Evolutionary conservation across 1,140 invertebrate genomes (phyloP).

Genomic region (Rhopalosiphum maidis): DNA sequence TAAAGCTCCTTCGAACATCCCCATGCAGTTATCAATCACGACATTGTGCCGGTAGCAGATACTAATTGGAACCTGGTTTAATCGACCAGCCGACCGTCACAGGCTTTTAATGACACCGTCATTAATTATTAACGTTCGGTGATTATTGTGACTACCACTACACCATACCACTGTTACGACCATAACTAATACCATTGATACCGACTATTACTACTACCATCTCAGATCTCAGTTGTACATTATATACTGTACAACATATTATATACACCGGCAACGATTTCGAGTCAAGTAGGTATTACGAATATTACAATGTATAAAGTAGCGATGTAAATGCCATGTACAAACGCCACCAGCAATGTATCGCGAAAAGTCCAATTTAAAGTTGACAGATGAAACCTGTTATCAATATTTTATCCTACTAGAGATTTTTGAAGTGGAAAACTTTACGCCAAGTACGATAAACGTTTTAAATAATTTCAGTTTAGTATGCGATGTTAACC

Average conservation of each 20-base stretch:
- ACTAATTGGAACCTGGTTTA: slow-evolving; percentile 11
- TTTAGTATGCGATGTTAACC: background rate
- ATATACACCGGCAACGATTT: background rate
- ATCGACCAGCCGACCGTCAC: slow-evolving; percentile 1
- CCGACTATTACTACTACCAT: background rate
- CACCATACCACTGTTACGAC: background rate
- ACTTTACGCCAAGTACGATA: background rate
- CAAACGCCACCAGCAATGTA: background rate
- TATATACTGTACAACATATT: background rate
- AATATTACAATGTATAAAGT: background rate
- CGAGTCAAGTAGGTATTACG: background rate
- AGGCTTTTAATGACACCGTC: background rate
- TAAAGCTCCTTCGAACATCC: background rate
- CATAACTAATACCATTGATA: background rate
- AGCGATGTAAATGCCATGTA: background rate
- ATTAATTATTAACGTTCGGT: background rate
- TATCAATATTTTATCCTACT: background rate
- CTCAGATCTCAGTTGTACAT: background rate
- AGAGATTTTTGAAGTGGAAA: background rate
- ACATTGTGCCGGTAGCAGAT: background rate
- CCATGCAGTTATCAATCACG: background rate
- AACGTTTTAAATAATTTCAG: background rate
- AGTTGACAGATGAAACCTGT: background rate
- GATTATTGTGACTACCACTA: slow-evolving; percentile 2
- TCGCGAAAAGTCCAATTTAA: background rate